Percentiles rank a stretch among this genome's conserved stretches.
Evolutionary conservation across 2,888 invertebrate species (phyloP).

Genomic region (Drosophila longiperda): DNA sequence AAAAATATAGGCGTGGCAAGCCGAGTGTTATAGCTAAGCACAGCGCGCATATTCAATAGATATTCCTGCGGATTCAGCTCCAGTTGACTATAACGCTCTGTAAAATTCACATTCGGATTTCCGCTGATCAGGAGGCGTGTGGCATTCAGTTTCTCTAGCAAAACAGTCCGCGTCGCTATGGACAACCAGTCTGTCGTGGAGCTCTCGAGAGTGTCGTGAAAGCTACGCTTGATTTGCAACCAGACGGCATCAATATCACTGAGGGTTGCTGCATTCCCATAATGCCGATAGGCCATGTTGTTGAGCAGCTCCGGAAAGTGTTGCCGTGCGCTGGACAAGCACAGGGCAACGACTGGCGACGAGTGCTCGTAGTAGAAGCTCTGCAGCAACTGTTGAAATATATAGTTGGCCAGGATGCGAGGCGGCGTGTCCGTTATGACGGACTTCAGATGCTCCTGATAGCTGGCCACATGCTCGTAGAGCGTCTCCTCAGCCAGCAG

Average conservation of each 20-base stretch:
- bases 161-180: conserved; percentile 50
- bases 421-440: conserved; percentile 51
- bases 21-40: conserved; percentile 46
- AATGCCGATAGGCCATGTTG: conserved; percentile 68
- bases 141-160: conserved; percentile 68
- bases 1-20: conserved; percentile 13
- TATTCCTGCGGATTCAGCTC: conserved; percentile 56
- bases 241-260: conserved; percentile 76
- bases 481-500: conserved; percentile 55
- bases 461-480: conserved; percentile 75
- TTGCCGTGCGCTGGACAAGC: conserved; percentile 61
- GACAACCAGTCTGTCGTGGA: conserved; percentile 66
- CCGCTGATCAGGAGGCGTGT: conserved; percentile 69
- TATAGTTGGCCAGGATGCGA: conserved; percentile 77
- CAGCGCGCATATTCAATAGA: conserved; percentile 64
- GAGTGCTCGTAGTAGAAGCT: conserved; percentile 67
- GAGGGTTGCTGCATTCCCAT: conserved; percentile 59
- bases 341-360: conserved; percentile 50
- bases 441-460: conserved; percentile 63
- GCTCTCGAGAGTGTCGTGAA: conserved; percentile 59
- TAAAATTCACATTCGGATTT: conserved; percentile 64
- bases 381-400: conserved; percentile 73
- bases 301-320: conserved; percentile 78
- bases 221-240: conserved; percentile 70
- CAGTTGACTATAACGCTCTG: conserved; percentile 53